Evolutionary conservation across 1,140 invertebrate species (phyloP).

Genomic region (Thaumatotibia leucotreta): DNA sequence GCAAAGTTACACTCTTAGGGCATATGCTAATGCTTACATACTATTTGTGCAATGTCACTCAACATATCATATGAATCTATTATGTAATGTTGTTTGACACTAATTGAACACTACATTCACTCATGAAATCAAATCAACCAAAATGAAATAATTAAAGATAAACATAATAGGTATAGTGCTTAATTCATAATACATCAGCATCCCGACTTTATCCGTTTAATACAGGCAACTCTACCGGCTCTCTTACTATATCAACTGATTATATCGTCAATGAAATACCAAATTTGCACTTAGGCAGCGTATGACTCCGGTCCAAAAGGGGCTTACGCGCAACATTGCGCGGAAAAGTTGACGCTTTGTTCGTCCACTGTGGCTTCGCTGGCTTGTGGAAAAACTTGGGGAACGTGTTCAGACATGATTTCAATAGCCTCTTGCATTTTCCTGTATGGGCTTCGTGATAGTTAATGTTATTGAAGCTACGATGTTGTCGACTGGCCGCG

Average conservation of each 20-base stretch:
- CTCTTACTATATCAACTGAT: no score
- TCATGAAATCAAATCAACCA: neutral
- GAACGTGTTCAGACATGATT: constrained; percentile 59
- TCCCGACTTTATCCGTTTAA: no score
- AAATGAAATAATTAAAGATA: no score
- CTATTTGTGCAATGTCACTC: neutral
- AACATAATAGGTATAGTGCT: no score
- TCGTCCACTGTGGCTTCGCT: constrained; percentile 48
- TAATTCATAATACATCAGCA: no score
- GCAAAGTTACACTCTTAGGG: no score
- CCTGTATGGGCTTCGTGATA: constrained; percentile 33
- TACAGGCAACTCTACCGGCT: neutral
- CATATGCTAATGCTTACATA: no score
- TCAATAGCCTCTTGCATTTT: constrained; percentile 67
- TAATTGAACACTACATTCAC: neutral
- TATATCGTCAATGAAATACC: constrained; percentile 39
- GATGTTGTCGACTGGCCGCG: no score
- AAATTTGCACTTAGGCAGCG: constrained; percentile 63
- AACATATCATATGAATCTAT: neutral
- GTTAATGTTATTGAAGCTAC: no score
- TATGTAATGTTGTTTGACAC: neutral
- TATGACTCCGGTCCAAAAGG: constrained; percentile 59
- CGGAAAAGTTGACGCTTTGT: constrained; percentile 62
- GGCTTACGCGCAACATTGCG: constrained; percentile 44
- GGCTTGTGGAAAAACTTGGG: constrained; percentile 62